Percentiles rank a stretch among this genome's conserved stretches.
Conservation (phyloP, 2,888 invertebrate genomes). For the Dicycla oo region DNA sequence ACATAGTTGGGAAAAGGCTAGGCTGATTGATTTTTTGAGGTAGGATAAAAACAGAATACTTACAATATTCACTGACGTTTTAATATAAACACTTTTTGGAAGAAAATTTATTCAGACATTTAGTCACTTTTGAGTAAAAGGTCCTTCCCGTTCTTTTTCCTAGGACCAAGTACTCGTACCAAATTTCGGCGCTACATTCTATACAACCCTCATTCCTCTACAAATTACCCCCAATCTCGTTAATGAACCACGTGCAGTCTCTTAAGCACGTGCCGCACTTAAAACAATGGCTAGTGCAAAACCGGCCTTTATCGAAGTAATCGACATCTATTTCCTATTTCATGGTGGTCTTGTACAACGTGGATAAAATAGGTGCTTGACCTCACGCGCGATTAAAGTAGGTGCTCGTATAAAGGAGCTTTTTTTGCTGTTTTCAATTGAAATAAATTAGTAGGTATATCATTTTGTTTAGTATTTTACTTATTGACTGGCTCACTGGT, state of each 20-base stretch:
- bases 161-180: background rate
- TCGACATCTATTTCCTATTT: conserved; percentile 61
- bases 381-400: conserved; percentile 54
- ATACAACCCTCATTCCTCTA: conserved; percentile 25
- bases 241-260: conserved; percentile 61
- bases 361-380: conserved; percentile 67
- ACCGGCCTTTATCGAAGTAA: conserved; percentile 57
- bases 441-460: conserved; percentile 25
- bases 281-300: conserved; percentile 63
- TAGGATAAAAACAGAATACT: too few relatives aligned
- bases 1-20: too few relatives aligned
- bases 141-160: background rate
- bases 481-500: background rate
- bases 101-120: background rate
- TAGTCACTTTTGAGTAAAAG: background rate
- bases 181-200: conserved; percentile 23
- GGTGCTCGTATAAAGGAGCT: conserved; percentile 32
- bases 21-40: too few relatives aligned
- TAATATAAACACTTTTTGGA: background rate
- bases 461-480: background rate
- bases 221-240: conserved; percentile 54
- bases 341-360: conserved; percentile 66
- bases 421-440: conserved; percentile 44
- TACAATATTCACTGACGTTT: background rate
- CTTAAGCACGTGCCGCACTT: conserved; percentile 62